Evolutionary conservation across 2,888 invertebrate species (phyloP).

Genomic region (Acronicta psi): DNA sequence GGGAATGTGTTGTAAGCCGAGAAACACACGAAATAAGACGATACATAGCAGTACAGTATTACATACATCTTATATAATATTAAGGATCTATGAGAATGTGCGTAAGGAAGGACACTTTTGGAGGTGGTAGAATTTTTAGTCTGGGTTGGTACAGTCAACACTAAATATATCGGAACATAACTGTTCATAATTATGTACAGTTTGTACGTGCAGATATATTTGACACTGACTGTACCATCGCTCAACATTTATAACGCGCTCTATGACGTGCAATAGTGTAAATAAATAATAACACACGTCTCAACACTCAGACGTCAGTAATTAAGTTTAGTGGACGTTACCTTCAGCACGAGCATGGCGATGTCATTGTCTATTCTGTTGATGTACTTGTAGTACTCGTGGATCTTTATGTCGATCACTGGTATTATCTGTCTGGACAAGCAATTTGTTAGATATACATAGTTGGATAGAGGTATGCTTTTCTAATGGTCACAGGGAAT

Average conservation of each 20-base stretch:
- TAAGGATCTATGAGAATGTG: too few relatives aligned
- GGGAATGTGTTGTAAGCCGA: constrained; percentile 8
- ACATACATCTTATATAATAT: too few relatives aligned
- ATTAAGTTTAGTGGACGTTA: constrained; percentile 53
- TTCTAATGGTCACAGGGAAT: too few relatives aligned
- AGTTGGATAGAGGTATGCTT: not conserved
- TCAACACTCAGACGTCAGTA: constrained; percentile 21
- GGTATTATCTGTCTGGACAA: constrained; percentile 72
- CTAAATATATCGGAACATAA: too few relatives aligned
- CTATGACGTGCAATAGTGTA: not conserved
- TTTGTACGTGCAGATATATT: too few relatives aligned
- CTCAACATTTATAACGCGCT: not conserved
- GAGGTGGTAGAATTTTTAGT: too few relatives aligned
- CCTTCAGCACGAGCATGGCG: constrained; percentile 73
- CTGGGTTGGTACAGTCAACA: too few relatives aligned
- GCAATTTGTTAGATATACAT: not conserved
- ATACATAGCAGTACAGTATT: not conserved
- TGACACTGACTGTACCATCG: too few relatives aligned
- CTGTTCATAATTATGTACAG: too few relatives aligned
- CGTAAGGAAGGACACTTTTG: too few relatives aligned
- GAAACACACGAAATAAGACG: constrained; percentile 24
- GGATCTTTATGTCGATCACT: constrained; percentile 71
- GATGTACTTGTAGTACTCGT: constrained; percentile 74
- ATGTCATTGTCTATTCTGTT: constrained; percentile 77
- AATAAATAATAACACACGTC: not conserved